These are phyloP conservation scores for Drosophila tanythrix DNA, from an alignment of 2,888 invertebrate genomes.

Conservation along the genomic window DNA sequence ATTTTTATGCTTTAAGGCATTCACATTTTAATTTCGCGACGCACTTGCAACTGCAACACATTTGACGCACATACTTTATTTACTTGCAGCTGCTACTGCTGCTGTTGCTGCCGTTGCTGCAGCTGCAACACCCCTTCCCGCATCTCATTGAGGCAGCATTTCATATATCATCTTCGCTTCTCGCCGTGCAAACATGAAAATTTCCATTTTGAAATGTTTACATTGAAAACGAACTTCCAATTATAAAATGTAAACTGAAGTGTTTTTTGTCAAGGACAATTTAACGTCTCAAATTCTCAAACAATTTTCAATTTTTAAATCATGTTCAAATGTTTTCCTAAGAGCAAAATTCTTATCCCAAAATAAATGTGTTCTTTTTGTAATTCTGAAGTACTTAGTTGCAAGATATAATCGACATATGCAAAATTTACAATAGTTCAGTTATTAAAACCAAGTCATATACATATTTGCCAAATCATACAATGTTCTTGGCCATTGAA, in stretches of 20 bases:
- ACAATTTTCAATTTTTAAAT: background rate
- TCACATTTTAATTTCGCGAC: conserved; percentile 37
- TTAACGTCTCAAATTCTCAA: background rate
- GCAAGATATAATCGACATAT: background rate
- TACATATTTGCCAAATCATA: background rate
- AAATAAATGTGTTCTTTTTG: background rate
- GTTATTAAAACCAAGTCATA: background rate
- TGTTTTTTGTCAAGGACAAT: background rate
- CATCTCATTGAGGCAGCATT: background rate
- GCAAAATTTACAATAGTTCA: background rate
- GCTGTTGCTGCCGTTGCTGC: background rate
- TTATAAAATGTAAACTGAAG: background rate
- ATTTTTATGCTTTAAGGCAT: conserved; percentile 29
- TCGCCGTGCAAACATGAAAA: background rate
- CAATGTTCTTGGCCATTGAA: background rate
- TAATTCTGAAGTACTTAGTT: background rate
- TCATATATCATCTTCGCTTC: background rate
- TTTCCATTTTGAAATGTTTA: background rate
- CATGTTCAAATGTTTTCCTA: background rate
- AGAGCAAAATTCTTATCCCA: background rate
- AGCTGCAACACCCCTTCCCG: background rate
- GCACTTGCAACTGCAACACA: conserved; percentile 37
- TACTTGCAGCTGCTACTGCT: conserved; percentile 4
- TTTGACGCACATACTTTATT: background rate
- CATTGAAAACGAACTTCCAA: background rate